Conservation (phyloP, 2,888 invertebrate species). For the Hetaerina titia region DNA sequence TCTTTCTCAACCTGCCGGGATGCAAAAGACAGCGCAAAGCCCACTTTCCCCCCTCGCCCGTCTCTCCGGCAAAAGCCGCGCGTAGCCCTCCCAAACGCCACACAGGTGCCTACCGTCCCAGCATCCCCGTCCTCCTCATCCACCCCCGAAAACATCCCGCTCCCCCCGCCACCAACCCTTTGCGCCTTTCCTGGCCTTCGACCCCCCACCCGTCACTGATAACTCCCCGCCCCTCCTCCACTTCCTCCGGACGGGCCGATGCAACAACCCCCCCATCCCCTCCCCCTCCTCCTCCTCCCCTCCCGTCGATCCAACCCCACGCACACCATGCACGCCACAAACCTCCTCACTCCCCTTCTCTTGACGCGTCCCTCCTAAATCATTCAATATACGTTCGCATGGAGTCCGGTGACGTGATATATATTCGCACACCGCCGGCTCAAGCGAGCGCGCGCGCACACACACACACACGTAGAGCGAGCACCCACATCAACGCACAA, state of each 20-base stretch:
- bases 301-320: not conserved
- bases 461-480: not conserved
- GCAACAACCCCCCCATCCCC: not conserved
- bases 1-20: no score
- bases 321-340: not conserved
- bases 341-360: not conserved
- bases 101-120: not conserved
- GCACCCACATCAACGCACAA: no score
- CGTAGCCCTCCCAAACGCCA: not conserved
- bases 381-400: slow-evolving; percentile 53
- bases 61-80: no score
- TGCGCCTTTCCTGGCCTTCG: not conserved
- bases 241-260: not conserved
- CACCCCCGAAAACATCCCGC: not conserved
- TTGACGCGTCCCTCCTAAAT: slow-evolving; percentile 49
- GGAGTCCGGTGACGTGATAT: slow-evolving; percentile 50
- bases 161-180: not conserved
- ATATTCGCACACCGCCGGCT: not conserved
- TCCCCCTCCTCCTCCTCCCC: not conserved
- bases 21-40: not conserved
- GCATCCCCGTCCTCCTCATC: not conserved
- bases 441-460: not conserved
- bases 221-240: not conserved
- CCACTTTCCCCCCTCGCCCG: not conserved
- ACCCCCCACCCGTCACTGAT: not conserved